Base-by-base conservation (phyloP, 2,888 invertebrate species). In the Agrilus cyanescens region DNA sequence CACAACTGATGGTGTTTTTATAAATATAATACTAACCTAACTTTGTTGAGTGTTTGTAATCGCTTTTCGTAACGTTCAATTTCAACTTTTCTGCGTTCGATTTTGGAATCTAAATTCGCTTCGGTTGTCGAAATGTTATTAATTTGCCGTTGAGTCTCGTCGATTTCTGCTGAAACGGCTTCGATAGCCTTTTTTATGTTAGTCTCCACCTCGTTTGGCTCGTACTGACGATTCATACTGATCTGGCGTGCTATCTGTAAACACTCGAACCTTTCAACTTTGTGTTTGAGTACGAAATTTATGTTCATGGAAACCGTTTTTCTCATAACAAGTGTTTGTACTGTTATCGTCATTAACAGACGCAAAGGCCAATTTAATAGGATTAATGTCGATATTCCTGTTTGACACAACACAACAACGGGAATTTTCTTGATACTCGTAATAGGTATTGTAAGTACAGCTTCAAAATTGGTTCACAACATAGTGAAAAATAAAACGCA, bases 61-160 rank as follows among this genome's bases (percentile, higher is more conserved):
- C 98, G 73, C 65, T 96, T 96, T 63, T 90, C 88, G 50, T 91
- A 91, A 40, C 98, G 73, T 55, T 91, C 89, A 50, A 96, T 72
- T 61, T 98, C 98, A 0, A 82, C 79, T 51, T 79, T 78, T 51
- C 91, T 82, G 45, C 96, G 80, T 61, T 95, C 94, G 44, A 97
- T 82, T 71, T 96, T 95, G 8, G 83, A 78, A 57, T 91, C 93
- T 2, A 97, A 71, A 49, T 82, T 90, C 25, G 85, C 82, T 62
- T 94, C 90, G 56, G 90, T 93, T 7, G 85, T 82, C 16, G 88
- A 82, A 4, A 93, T 84, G 63, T 81, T 87, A 57, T 87, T 87
- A 53, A 93, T 82, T 60, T 85, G 80, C 41, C 77, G 77, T 40
- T 78, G 77, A 0, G 80, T 83, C 40, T 83, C 78, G n/a, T 76